Base-by-base conservation (phyloP, 2,797 vertebrate species). In the Eospalax fontanierii region DNA sequence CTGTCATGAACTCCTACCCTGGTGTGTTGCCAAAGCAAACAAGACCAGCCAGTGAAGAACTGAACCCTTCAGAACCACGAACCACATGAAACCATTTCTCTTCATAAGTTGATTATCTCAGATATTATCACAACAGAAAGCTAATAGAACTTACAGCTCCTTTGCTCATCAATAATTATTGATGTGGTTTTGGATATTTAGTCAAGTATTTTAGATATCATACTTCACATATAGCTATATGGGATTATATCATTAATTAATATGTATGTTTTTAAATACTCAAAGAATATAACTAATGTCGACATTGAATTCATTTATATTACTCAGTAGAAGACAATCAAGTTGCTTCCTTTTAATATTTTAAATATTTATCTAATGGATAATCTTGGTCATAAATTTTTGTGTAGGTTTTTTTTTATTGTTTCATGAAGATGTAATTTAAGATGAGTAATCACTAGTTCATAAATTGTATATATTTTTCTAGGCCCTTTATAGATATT, bases 361-460 rank as follows among this genome's bases (percentile, higher is more conserved):
- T 75, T 35, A 59, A 85, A 85, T 75, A 75, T 46, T 30, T 74
- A 30, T 75, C 38, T 68, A 46, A 38, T 91, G n/a, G 3, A 59
- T 79, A 68, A 68, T 63, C 21, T 70, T 78, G 14, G 54, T 88
- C 33, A 85, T 15, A 71, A 6, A 74, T 57, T 91, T 89, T 71
- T 96, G 82, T 79, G 28, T 4, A 19, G 12, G 66, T 66, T 9
- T 92, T 33, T 9, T 92, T 33, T 74, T 28, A 76, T 86, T 70
- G 89, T 88, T 90, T 79, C 40, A 79, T 87, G 91, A 91, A 81
- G 85, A 73, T 6, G 90, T 1, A 73, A 84, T n/a, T 92, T 84
- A 96, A 35, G 21, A 26, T 73, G 26, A 84, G 70, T 18, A 35
- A 85, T 74, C 40, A 76, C 46, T 90, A n/a, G 19, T 83, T 97